Base-by-base conservation (phyloP, 1,140 invertebrate species). In the Drosophila nannoptera region DNA sequence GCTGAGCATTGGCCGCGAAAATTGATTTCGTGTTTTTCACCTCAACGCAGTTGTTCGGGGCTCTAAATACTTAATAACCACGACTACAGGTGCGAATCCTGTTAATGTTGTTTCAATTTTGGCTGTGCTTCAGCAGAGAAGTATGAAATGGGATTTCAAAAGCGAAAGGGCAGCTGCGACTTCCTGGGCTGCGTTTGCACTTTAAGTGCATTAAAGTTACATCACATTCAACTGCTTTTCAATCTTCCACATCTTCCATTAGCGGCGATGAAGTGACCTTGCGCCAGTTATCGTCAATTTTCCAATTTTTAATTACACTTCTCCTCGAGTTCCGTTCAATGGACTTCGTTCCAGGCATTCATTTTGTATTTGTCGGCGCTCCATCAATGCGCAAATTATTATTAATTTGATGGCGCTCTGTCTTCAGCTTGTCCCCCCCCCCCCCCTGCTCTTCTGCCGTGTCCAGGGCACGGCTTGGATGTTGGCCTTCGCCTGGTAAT, bases 311-410 rank as follows among this genome's bases (percentile, higher is more conserved):
- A 80, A 80, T 81, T 80, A 76, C 73, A 36, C 50, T 69, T 48
- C 43, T 55, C 54, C 49, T 9, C 31, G 11, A 9, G 7, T 35
- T 58, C 43, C 11, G 8, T 43, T 56, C 48, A 45, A 14, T 56
- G 71, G 48, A 54, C 56, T 75, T 66, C 16, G 42, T 54, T 55
- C 31, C 33, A 14, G 43, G 45, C 35, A 32, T 16, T 22, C 49
- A 12, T 12, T 59, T 62, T 61, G 43, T 58, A 65, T 61, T 61
- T 62, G 36, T 68, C 64, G 54, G 12, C 42, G 58, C 56, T 64
- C 76, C 78, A 78, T 84, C 80, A 83, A 69, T 69, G 69, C 59
- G 62, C 69, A 84, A 83, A 83, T 83, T 83, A 83, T 83, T 80
- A 83, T 83, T 83, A 84, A 84, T 84, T 83, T 83, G 73, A 67